Evolutionary conservation across 2,888 invertebrate genomes (phyloP).

Genomic region (Rotaria macrura): DNA sequence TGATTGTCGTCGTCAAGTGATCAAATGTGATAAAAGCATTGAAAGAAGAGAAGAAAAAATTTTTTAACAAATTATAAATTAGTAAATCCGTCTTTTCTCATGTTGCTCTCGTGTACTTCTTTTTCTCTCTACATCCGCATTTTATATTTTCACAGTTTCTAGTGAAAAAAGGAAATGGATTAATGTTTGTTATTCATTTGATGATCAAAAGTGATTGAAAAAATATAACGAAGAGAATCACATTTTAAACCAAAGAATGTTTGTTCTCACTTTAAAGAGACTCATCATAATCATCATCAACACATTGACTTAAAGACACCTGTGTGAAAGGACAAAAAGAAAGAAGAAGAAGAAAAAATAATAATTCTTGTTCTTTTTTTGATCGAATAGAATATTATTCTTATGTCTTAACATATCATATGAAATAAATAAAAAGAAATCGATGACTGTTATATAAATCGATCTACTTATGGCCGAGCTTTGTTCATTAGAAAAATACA

Average conservation of each 20-base stretch:
- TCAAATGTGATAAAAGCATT: slow-evolving; percentile 11
- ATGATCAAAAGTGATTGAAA: slow-evolving; percentile 11
- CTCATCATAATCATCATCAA: background rate
- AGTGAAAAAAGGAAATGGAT: slow-evolving; percentile 1
- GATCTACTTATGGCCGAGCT: background rate
- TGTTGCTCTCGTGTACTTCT: background rate
- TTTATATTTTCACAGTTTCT: background rate
- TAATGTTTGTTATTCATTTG: slow-evolving; percentile 12
- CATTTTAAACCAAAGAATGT: background rate
- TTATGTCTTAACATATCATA: background rate
- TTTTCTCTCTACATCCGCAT: background rate
- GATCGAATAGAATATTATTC: background rate
- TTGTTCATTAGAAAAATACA: background rate
- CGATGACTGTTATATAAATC: background rate
- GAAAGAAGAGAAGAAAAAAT: background rate
- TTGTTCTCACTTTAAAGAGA: background rate
- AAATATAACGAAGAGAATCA: background rate
- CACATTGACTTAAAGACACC: background rate
- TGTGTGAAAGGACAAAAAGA: background rate
- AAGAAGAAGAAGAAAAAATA: too few species aligned
- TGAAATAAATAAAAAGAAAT: background rate
- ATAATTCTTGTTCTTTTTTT: too few species aligned
- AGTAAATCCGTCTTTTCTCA: background rate
- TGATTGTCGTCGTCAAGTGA: slow-evolving; percentile 15
- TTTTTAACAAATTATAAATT: background rate